Percentiles rank a stretch among this genome's conserved stretches.
Evolutionary conservation across 2,113 vertebrate genomes (phyloP).

Genomic region (Galeopterus variegatus): DNA sequence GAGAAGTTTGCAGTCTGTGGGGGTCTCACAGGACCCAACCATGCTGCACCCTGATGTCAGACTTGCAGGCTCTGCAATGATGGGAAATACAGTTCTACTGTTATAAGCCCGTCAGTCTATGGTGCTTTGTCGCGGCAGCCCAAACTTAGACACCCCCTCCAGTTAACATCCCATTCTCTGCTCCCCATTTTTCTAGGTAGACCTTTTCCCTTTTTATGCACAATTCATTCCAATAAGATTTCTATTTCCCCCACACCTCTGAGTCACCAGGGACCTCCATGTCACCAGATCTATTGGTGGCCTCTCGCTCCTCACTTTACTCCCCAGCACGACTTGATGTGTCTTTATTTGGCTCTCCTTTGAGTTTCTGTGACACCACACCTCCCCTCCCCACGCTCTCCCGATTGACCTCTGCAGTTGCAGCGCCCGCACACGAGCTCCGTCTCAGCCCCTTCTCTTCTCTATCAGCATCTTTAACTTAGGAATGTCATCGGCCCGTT

Average conservation of each 20-base stretch:
- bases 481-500: neutral
- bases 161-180: neutral
- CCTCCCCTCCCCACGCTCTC: accelerated
- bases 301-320: neutral
- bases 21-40: neutral
- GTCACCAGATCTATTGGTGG: neutral
- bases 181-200: neutral
- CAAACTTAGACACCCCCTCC: neutral
- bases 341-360: neutral
- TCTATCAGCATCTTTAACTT: neutral
- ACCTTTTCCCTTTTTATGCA: neutral
- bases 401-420: neutral
- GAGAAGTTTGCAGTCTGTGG: neutral
- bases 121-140: neutral
- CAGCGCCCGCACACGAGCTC: neutral
- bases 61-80: neutral
- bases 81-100: neutral
- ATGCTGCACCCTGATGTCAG: too few species aligned
- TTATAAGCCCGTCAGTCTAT: neutral
- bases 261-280: neutral
- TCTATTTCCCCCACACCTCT: neutral
- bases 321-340: neutral
- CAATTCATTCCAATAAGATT: neutral
- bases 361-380: neutral
- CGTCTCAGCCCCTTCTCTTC: neutral